Evolutionary conservation across 2,888 invertebrate genomes (phyloP), one percentile per base, ranked within the genome.

Genomic region (Lasioglossum pauxillum): DNA sequence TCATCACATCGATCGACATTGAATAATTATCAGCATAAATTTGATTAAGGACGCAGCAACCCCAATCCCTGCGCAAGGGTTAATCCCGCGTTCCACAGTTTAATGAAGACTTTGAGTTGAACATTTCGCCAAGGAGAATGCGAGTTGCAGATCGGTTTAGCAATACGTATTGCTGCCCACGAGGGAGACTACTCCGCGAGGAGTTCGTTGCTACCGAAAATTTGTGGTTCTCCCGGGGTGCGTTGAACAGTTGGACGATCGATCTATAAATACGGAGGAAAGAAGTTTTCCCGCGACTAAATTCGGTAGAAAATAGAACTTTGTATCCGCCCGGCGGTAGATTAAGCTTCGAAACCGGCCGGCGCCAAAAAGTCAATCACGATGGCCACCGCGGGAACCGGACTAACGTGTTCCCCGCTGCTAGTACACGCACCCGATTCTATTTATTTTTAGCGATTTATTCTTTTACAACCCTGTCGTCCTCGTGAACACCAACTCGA

Each of bases 361-460:
- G 75, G 46, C 84, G 85, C 85, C 85, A 85, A 85, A 85, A 85
- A 84, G 85, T 84, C 75, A 75, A 85, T 84, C 79, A 76, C 71
- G 73, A 72, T 31, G 53, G 16, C 76, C 71, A 60, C 57, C 74
- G 74, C 64, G 53, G 31, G 53, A 69, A 69, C 69, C 69, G 69
- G 60, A 64, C 38, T 69, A 75, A 84, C 84, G 38, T 71, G 84
- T 85, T 85, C 64, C 79, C 84, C 73, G 75, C 79, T 64, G 38
- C 78, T 10, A 49, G 38, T 38, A 73, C 16, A 79, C 75, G 72
- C n/a, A 79, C 76, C 53, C 73, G 75, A 57, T 78, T 57, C 35
- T 69, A 73, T 69, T 85, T 85, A 85, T 85, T 85, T 85, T 85
- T 85, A 85, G 85, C 85, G 57, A 79, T 85, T 85, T 85, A 84